These are phyloP conservation scores for Philaethria dido DNA, from an alignment of 2,888 invertebrate species.

Conservation along the genomic window DNA sequence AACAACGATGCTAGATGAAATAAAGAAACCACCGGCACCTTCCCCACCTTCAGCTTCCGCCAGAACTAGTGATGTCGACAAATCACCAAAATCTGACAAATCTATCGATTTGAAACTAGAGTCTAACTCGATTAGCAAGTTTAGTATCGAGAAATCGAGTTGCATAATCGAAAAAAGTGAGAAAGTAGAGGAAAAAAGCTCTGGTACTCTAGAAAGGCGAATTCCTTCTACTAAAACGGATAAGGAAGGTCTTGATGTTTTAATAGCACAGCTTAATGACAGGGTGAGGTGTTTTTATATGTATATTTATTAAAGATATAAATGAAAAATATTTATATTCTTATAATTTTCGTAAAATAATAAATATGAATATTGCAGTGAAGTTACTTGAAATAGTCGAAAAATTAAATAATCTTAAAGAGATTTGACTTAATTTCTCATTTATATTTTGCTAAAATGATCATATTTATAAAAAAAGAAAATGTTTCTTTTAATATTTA, in stretches of 20 bases:
- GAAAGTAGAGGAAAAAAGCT: constrained; percentile 39
- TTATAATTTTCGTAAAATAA: too few species aligned
- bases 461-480: too few species aligned
- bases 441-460: too few species aligned
- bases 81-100: constrained; percentile 45
- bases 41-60: constrained; percentile 49
- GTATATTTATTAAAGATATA: too few species aligned
- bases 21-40: constrained; percentile 67
- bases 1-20: constrained; percentile 70
- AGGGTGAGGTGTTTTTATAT: constrained; percentile 63
- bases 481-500: too few species aligned
- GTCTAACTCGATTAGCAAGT: constrained; percentile 32
- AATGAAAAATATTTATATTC: too few species aligned
- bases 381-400: too few species aligned
- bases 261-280: constrained; percentile 76
- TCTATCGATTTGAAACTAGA: constrained; percentile 42
- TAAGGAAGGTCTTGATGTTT: constrained; percentile 63
- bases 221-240: constrained; percentile 52
- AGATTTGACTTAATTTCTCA: too few species aligned
- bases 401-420: too few species aligned
- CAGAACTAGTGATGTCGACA: constrained; percentile 48
- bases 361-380: too few species aligned
- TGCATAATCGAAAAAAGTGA: constrained; percentile 40
- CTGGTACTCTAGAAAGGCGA: constrained; percentile 66
- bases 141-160: constrained; percentile 33